Evolutionary conservation across 2,888 invertebrate species (phyloP).

Genomic region (Gerris lacustris): DNA sequence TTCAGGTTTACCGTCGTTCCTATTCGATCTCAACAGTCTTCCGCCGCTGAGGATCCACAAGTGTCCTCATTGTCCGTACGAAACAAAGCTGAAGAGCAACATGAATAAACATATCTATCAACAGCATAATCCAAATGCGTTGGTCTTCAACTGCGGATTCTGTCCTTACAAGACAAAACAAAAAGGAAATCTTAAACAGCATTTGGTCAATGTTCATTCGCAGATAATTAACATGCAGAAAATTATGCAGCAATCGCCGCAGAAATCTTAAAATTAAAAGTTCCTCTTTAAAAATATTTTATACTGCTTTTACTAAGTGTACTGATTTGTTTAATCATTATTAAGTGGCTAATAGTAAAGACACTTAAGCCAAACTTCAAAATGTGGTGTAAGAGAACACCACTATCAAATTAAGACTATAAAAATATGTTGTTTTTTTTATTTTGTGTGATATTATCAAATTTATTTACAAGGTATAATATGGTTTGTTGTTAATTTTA

Average conservation of each 20-base stretch:
- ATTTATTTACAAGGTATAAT: too few relatives aligned
- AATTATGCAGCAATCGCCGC: neutral
- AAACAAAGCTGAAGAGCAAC: slow-evolving; percentile 33
- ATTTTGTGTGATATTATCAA: too few relatives aligned
- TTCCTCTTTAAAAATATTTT: too few relatives aligned
- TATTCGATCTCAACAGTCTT: neutral
- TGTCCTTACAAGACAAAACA: slow-evolving; percentile 17
- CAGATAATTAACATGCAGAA: slow-evolving; percentile 1
- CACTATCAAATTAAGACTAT: too few relatives aligned
- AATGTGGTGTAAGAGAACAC: too few relatives aligned
- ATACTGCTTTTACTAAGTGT: too few relatives aligned
- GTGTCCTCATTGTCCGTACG: slow-evolving; percentile 39
- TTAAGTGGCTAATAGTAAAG: too few relatives aligned
- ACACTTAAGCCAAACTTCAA: too few relatives aligned
- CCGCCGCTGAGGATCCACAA: slow-evolving; percentile 23
- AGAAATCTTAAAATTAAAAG: too few relatives aligned
- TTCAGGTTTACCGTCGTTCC: neutral
- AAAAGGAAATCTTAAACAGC: slow-evolving; percentile 13
- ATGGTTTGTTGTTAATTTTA: too few relatives aligned
- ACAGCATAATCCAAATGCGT: neutral
- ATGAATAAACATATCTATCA: slow-evolving; percentile 19
- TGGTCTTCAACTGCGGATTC: slow-evolving; percentile 10
- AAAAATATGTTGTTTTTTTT: too few relatives aligned
- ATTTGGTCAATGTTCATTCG: slow-evolving; percentile 15
- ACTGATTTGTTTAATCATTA: too few relatives aligned